Evolutionary conservation across 2,113 vertebrate species (phyloP), one percentile per base, ranked within the genome.

Genomic region (Proteles cristata): DNA sequence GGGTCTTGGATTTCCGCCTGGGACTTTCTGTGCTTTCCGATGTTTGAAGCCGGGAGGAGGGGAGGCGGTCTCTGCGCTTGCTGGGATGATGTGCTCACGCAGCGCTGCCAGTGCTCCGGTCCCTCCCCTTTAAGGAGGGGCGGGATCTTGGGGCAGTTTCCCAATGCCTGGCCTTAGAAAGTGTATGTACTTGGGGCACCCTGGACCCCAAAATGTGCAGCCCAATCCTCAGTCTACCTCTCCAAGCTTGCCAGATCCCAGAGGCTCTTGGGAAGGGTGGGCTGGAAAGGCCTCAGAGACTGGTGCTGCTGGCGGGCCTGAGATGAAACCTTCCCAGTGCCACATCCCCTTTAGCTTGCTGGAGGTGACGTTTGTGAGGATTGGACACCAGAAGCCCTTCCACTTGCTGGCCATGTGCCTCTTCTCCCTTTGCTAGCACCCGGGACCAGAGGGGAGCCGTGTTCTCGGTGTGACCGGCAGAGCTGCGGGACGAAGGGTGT

Each of bases 1-100:
- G 19, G 79, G 50, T 58, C 69, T 43, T 93, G 82, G n/a, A 15
- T 87, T 96, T 92, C 92, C 1, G 26, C 77, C 19, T 45, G 50
- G 35, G 21, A 85, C 23, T 11, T 81, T 8, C 23, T 88, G 35
- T 69, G 23, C 85, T 77, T 77, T 73, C 35, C 43, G 61, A 17
- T 28, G 28, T 88, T 53, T 45, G 69, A 43, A 43, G 43, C 14
- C 7, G 6, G 12, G 19, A 23, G 55, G 15, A 63, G 71, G 23
- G 39, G 31, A 53, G 71, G 31, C 28, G n/a, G 5, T 50, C n/a
- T 19, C 84, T 79, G 7, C 11, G 48, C 35, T 85, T 25, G 14
- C 68, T 1, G 21, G 43, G 33, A 33, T 39, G 26, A 8, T 1
- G 17, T 11, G 21, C 33, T 25, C 33, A 8, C 11, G 10, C 1